A percentile compares a stretch with the other conserved stretches of the same genome.
Evolutionary conservation across 1,140 invertebrate species (phyloP).

Genomic region (Dreissena polymorpha): DNA sequence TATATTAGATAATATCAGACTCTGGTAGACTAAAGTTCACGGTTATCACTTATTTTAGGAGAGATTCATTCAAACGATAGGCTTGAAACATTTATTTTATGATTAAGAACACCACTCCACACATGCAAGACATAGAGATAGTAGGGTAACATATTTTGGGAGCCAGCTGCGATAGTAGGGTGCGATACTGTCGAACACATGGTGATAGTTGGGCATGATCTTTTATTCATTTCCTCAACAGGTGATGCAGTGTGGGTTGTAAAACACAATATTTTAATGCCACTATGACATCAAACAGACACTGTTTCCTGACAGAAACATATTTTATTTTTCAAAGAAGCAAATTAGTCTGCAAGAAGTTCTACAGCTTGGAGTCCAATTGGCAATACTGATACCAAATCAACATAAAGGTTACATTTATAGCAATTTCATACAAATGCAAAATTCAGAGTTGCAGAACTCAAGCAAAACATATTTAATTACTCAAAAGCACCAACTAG

Average conservation of each 20-base stretch:
- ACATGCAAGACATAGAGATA: background rate
- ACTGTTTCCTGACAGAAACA: too few relatives aligned
- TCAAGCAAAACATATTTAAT: too few relatives aligned
- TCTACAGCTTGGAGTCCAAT: too few relatives aligned
- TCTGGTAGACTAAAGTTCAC: background rate
- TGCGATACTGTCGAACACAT: background rate
- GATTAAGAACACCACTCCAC: background rate
- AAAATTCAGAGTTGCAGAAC: too few relatives aligned
- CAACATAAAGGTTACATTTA: too few relatives aligned
- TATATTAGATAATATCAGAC: slow-evolving; percentile 8
- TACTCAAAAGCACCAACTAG: too few relatives aligned
- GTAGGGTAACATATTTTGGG: background rate
- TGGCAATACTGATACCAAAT: too few relatives aligned
- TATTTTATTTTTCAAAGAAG: too few relatives aligned
- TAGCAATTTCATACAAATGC: too few relatives aligned
- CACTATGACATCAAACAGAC: too few relatives aligned
- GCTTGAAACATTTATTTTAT: slow-evolving; percentile 6
- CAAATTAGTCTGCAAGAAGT: too few relatives aligned
- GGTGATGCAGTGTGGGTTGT: background rate
- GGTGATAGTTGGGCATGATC: background rate
- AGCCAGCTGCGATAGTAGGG: background rate
- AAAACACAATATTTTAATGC: too few relatives aligned
- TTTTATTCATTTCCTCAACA: slow-evolving; percentile 1
- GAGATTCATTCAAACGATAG: slow-evolving; percentile 1
- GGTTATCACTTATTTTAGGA: background rate